These are phyloP conservation scores for Solenopsis fugax DNA, from an alignment of 1,140 invertebrate genomes.

Conservation along the genomic window DNA sequence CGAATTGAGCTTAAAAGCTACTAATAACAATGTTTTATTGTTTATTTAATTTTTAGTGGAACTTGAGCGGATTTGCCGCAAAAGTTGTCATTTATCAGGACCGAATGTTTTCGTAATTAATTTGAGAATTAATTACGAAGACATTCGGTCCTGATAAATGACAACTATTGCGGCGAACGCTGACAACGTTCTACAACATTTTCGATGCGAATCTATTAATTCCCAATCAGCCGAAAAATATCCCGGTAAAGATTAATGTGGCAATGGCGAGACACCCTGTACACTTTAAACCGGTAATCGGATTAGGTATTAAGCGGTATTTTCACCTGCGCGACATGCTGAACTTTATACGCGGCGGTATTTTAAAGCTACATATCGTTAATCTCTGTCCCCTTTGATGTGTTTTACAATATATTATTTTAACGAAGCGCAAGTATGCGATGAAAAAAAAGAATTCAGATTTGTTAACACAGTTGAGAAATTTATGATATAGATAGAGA, in stretches of 20 bases:
- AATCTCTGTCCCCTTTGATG: slow-evolving; percentile 38
- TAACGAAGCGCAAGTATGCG: background rate
- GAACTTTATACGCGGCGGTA: slow-evolving; percentile 52
- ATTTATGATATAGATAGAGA: slow-evolving; percentile 23
- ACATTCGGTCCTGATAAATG: background rate
- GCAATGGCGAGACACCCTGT: slow-evolving; percentile 9
- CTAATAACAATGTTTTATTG: background rate
- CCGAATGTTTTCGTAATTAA: background rate
- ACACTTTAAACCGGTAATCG: slow-evolving; percentile 52
- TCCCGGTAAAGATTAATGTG: slow-evolving; percentile 37
- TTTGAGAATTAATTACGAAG: background rate
- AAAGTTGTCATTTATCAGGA: background rate
- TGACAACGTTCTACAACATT: background rate
- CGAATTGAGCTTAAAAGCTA: background rate
- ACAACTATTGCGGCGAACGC: background rate
- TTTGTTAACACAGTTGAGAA: slow-evolving; percentile 15
- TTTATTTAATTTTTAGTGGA: background rate
- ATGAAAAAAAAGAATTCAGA: slow-evolving; percentile 8
- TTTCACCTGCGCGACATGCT: slow-evolving; percentile 46
- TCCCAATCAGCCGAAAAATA: background rate
- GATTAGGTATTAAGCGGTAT: slow-evolving; percentile 55
- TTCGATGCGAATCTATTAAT: background rate
- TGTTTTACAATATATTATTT: slow-evolving; percentile 52
- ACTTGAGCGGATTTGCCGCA: background rate
- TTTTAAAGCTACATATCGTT: slow-evolving; percentile 46